phyloP scores from a whole-genome alignment of 2,888 invertebrate species.

The Epistrophe eligans region DNA sequence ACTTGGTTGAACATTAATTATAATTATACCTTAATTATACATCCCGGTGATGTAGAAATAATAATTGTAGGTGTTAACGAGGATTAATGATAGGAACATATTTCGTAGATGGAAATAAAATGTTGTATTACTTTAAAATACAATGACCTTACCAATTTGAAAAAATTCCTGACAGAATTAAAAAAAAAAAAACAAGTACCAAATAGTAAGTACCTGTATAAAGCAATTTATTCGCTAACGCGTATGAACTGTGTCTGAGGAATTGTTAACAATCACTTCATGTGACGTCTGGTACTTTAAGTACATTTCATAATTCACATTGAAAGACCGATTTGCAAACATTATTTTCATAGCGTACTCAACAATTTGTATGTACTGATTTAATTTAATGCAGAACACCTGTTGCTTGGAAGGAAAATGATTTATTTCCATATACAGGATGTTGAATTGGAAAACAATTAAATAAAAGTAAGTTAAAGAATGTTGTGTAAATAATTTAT shows the following conservation, averaged over 20 bases:
- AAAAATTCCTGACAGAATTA: not conserved
- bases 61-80: not conserved
- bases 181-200: not conserved
- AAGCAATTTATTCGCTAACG: not conserved
- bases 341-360: not conserved
- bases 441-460: constrained; percentile 1
- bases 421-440: not conserved
- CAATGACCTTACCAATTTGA: not conserved
- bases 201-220: not conserved
- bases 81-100: not conserved
- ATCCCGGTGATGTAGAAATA: not conserved
- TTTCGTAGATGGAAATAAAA: not conserved
- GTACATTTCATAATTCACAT: constrained; percentile 4
- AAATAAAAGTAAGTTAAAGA: not conserved
- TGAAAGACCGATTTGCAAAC: constrained; percentile 9
- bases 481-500: not conserved
- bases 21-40: not conserved
- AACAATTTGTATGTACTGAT: not conserved
- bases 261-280: not conserved
- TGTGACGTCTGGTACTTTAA: not conserved
- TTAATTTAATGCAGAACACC: not conserved
- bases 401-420: not conserved
- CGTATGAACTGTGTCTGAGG: not conserved
- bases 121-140: not conserved
- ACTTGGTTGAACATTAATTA: not conserved